phyloP scores from a whole-genome alignment of 2,113 vertebrate species.

The Macheiramphus alcinus region DNA sequence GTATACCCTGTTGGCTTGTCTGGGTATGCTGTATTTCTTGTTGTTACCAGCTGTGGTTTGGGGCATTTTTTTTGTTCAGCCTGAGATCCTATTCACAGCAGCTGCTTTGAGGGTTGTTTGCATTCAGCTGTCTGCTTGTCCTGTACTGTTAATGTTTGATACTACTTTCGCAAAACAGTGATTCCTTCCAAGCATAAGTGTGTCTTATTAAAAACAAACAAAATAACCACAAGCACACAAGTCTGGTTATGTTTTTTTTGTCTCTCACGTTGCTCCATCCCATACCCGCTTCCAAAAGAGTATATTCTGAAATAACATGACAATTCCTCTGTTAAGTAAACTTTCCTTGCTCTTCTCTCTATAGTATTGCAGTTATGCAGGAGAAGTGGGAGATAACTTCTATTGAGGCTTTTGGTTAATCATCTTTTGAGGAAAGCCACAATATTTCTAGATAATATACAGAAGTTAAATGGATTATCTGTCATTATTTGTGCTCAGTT shows the following conservation, averaged over 20 bases:
- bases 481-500: neutral
- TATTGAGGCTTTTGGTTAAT: neutral
- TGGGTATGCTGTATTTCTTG: neutral
- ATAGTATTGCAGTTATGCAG: neutral
- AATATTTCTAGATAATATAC: neutral
- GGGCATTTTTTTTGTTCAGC: neutral
- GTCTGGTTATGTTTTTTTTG: neutral
- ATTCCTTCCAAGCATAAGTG: slow-evolving; percentile 7
- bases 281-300: neutral
- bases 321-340: neutral
- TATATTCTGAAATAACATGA: neutral
- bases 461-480: neutral
- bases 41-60: slow-evolving; percentile 16
- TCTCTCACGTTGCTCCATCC: neutral
- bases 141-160: slow-evolving; percentile 25
- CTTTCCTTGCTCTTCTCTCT: neutral
- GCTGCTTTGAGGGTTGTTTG: slow-evolving; percentile 44
- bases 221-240: neutral
- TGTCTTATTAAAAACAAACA: neutral
- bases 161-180: neutral
- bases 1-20: neutral
- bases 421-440: neutral
- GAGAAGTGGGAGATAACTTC: neutral
- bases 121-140: slow-evolving; percentile 45
- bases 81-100: slow-evolving; percentile 41